phyloP scores from a whole-genome alignment of 1,140 invertebrate genomes.

The Trypoxylus dichotomus region DNA sequence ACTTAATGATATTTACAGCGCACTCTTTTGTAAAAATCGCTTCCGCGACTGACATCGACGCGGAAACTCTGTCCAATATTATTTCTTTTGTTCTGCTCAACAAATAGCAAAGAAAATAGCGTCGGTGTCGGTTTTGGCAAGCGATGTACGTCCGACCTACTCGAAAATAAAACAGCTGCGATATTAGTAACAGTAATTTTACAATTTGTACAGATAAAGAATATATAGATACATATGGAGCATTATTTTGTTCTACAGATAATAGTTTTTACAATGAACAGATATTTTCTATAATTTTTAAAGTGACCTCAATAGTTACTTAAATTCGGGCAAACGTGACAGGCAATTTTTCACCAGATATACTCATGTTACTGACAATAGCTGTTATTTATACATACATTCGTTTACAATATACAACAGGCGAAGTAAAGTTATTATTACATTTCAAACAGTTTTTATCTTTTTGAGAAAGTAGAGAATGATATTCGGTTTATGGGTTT shows the following conservation, averaged over 20 bases:
- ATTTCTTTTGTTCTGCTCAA: slow-evolving; percentile 19
- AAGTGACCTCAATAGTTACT: slow-evolving; percentile 24
- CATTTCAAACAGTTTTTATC: background rate
- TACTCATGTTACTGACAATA: slow-evolving; percentile 24
- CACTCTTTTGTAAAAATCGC: background rate
- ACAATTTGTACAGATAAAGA: slow-evolving; percentile 45
- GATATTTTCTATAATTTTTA: slow-evolving; percentile 29
- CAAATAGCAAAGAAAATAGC: background rate
- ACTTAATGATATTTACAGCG: slow-evolving; percentile 4
- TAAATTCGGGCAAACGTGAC: background rate
- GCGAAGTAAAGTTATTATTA: background rate
- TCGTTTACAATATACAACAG: slow-evolving; percentile 7
- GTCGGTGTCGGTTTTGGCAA: background rate
- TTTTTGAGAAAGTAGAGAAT: no score
- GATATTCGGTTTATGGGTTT: no score
- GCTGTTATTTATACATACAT: slow-evolving; percentile 7
- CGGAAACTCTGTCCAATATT: background rate
- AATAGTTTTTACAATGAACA: slow-evolving; percentile 34
- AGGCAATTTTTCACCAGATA: background rate
- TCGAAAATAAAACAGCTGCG: slow-evolving; percentile 41
- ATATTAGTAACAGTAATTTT: slow-evolving; percentile 50
- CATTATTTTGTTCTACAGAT: slow-evolving; percentile 43
- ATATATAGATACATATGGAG: slow-evolving; percentile 38
- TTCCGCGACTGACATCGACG: slow-evolving; percentile 1
- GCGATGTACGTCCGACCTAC: slow-evolving; percentile 3